Evolutionary conservation across 2,113 vertebrate genomes (phyloP).

Genomic region (Meles meles): DNA sequence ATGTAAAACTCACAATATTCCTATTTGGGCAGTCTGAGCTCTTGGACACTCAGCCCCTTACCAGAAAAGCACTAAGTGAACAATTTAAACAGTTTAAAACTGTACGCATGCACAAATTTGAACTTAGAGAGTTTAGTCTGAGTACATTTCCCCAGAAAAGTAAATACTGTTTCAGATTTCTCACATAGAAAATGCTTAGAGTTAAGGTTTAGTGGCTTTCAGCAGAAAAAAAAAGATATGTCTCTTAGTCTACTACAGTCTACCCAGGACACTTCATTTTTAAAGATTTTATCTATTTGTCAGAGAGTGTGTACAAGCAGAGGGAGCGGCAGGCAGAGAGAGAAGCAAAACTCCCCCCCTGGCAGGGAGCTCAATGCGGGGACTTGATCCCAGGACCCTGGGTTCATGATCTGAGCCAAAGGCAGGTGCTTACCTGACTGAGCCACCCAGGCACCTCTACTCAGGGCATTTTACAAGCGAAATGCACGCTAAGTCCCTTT

Average conservation of each 20-base stretch:
- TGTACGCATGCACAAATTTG: background rate
- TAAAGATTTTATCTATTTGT: background rate
- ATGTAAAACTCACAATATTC: background rate
- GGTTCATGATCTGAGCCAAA: background rate
- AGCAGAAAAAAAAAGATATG: background rate
- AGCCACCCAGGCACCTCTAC: background rate
- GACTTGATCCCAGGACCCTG: background rate
- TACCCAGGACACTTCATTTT: background rate
- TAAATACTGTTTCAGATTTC: background rate
- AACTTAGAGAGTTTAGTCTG: background rate
- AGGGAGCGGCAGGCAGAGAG: too few relatives aligned
- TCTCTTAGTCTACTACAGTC: background rate
- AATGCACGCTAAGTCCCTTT: background rate
- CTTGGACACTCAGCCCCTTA: background rate
- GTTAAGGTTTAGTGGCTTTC: background rate
- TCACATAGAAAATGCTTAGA: background rate
- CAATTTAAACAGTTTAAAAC: background rate
- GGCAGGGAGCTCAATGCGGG: background rate
- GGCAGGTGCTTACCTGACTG: background rate
- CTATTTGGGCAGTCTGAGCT: background rate
- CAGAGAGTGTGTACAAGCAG: background rate
- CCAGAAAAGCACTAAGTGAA: background rate
- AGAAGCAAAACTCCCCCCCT: too few relatives aligned
- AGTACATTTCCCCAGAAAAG: background rate
- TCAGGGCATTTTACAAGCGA: background rate